Conservation (phyloP, 2,113 vertebrate species). For the Nanorana parkeri region DNA sequence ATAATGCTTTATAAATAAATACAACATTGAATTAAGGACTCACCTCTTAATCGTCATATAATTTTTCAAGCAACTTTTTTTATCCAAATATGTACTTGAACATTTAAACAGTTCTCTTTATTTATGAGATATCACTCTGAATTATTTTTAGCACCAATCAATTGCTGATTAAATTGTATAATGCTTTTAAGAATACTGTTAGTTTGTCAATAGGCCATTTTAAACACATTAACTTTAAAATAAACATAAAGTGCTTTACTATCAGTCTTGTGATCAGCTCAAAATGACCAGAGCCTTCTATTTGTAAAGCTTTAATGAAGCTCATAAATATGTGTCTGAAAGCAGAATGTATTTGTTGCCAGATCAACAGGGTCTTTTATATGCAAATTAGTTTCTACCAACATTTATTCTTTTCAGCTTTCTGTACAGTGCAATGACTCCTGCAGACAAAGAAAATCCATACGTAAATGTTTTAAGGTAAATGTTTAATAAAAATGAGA, state of each 20-base stretch:
- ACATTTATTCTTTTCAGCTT: slow-evolving; percentile 54
- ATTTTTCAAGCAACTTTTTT: neutral
- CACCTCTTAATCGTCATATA: too few species aligned
- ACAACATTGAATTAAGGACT: too few species aligned
- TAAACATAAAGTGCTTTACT: slow-evolving; percentile 52
- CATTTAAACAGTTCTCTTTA: slow-evolving; percentile 16
- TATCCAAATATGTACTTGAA: neutral
- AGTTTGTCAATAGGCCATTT: slow-evolving; percentile 39
- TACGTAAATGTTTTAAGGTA: slow-evolving; percentile 50
- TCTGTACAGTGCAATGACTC: slow-evolving; percentile 52
- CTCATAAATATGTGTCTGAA: slow-evolving; percentile 56
- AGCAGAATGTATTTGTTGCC: slow-evolving; percentile 50
- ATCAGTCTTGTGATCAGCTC: slow-evolving; percentile 47
- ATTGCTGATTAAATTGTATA: slow-evolving; percentile 42
- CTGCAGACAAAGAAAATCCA: slow-evolving; percentile 42
- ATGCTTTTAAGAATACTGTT: slow-evolving; percentile 41
- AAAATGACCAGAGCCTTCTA: slow-evolving; percentile 55
- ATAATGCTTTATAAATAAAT: too few species aligned
- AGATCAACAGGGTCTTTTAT: slow-evolving; percentile 55
- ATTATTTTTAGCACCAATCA: slow-evolving; percentile 38
- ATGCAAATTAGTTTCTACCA: slow-evolving; percentile 47
- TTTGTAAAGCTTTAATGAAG: slow-evolving; percentile 53
- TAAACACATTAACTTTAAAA: slow-evolving; percentile 51
- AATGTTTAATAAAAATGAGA: slow-evolving; percentile 45
- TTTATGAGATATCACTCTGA: slow-evolving; percentile 30